phyloP scores from a whole-genome alignment of 2,888 invertebrate species.

The Hanleya hanleyi region DNA sequence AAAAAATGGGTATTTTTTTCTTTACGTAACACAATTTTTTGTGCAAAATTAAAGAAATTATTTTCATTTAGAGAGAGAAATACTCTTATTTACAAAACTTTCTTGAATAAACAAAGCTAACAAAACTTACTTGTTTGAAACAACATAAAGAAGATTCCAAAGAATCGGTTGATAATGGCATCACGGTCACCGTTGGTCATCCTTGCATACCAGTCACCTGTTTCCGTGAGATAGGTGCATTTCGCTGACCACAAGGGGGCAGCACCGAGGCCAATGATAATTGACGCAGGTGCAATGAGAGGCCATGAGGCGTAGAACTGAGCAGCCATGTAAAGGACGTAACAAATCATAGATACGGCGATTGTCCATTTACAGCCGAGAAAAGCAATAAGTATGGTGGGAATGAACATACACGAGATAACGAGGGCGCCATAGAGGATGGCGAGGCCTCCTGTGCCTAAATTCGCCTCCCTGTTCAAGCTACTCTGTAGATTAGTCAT shows the following conservation, averaged over 20 bases:
- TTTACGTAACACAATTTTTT: too few relatives aligned
- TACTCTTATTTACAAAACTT: too few relatives aligned
- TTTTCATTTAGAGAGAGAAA: too few relatives aligned
- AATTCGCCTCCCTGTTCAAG: slow-evolving; percentile 90
- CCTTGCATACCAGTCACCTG: slow-evolving; percentile 90
- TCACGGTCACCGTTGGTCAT: slow-evolving; percentile 84
- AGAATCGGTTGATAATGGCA: slow-evolving; percentile 96
- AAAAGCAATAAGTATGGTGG: slow-evolving; percentile 58
- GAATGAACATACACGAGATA: slow-evolving; percentile 94
- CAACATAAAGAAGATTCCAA: slow-evolving; percentile 98
- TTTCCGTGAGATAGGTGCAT: slow-evolving; percentile 91
- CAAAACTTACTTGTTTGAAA: slow-evolving; percentile 96
- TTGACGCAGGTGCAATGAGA: slow-evolving; percentile 84
- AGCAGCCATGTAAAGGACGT: slow-evolving; percentile 94
- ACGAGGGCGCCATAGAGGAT: slow-evolving; percentile 95
- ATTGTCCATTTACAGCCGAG: slow-evolving; percentile 98
- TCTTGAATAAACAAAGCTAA: too few relatives aligned
- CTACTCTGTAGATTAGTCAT: slow-evolving; percentile 94
- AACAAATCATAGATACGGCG: slow-evolving; percentile 92
- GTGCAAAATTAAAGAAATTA: too few relatives aligned
- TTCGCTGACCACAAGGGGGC: slow-evolving; percentile 99
- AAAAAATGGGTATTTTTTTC: too few relatives aligned
- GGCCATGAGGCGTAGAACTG: slow-evolving; percentile 92
- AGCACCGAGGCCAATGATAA: slow-evolving; percentile 94
- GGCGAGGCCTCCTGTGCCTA: slow-evolving; percentile 91